These are phyloP conservation scores for Radopholus similis DNA, from an alignment of 1,140 invertebrate species.

Conservation along the genomic window DNA sequence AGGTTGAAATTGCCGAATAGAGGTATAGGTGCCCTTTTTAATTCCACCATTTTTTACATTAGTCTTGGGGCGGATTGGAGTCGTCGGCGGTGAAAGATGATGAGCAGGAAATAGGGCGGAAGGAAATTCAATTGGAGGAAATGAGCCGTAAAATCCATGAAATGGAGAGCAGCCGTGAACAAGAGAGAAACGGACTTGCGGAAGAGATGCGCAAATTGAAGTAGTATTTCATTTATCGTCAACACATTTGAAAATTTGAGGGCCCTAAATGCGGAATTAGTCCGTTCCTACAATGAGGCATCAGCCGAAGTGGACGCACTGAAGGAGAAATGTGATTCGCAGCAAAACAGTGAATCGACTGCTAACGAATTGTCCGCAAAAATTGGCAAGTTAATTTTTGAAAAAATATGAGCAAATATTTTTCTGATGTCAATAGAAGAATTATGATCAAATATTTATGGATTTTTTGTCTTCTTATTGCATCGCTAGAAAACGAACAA, in stretches of 20 bases:
- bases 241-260: neutral
- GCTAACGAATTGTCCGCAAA: too few species aligned
- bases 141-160: neutral
- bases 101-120: neutral
- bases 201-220: constrained; percentile 1
- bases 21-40: neutral
- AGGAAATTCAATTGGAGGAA: neutral
- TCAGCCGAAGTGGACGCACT: too few species aligned
- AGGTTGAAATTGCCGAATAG: constrained; percentile 17
- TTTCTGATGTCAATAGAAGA: too few species aligned
- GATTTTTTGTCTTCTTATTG: too few species aligned
- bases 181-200: neutral
- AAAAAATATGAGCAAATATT: too few species aligned
- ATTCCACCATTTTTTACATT: constrained; percentile 8
- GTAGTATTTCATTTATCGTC: neutral
- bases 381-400: constrained; percentile 13
- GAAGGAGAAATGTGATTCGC: too few species aligned
- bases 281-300: constrained; percentile 20
- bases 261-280: constrained; percentile 13
- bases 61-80: neutral
- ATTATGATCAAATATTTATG: too few species aligned
- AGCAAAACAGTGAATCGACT: too few species aligned
- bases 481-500: too few species aligned
- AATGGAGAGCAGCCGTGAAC: neutral
- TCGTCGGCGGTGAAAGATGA: neutral